These are phyloP conservation scores for Vicugna pacos DNA, from an alignment of 2,113 vertebrate genomes.

Conservation along the genomic window DNA sequence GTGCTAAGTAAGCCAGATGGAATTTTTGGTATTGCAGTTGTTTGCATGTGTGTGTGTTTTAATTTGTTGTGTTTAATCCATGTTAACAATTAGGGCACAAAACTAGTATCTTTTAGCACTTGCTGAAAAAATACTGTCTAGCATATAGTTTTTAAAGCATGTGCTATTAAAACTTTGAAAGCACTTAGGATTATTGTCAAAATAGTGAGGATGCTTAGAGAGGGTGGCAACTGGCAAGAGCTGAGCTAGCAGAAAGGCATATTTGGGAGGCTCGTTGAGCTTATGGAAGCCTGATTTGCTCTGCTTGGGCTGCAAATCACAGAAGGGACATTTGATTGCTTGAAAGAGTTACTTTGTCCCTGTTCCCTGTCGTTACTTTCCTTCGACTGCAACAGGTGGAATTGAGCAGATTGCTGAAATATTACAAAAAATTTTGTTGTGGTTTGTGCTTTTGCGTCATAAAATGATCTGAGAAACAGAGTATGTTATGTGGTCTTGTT, in stretches of 20 bases:
- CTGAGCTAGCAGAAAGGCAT: not conserved
- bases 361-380: conserved; percentile 9
- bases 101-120: not conserved
- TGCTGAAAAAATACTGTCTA: not conserved
- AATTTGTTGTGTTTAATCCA: not conserved
- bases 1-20: not conserved
- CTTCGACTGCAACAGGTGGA: not conserved
- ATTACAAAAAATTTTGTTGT: not conserved
- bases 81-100: not conserved
- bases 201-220: conserved; percentile 20
- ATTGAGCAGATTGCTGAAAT: not conserved
- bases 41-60: not conserved
- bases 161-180: conserved; percentile 39
- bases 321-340: not conserved
- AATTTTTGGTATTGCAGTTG: not conserved
- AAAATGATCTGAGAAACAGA: conserved; percentile 1
- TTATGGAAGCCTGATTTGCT: conserved; percentile 45
- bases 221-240: not conserved
- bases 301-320: conserved; percentile 15
- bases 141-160: conserved; percentile 12
- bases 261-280: conserved; percentile 13
- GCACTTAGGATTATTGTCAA: conserved; percentile 27
- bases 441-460: not conserved
- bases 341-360: not conserved
- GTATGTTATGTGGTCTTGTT: not conserved